Base-by-base conservation (phyloP, 2,113 vertebrate species). In the Lophochroa leadbeateri region DNA sequence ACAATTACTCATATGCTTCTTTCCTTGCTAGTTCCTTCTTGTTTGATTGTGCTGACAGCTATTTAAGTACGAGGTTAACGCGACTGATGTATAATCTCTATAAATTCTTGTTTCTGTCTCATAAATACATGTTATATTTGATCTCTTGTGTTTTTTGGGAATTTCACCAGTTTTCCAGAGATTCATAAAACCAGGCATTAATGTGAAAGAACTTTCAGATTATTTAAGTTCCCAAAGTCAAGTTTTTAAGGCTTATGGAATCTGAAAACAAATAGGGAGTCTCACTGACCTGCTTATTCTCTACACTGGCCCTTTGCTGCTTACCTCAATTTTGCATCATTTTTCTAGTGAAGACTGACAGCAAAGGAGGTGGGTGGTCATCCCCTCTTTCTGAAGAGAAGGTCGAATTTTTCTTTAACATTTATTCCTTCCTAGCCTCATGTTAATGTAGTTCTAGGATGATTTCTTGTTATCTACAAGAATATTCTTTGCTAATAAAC, bases 361-460 rank as follows among this genome's bases (percentile, higher is more conserved):
- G 28, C 28, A 33, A 84, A 58, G 21, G 9, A 13, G 7, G 3
- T 4, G 35, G 24, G 46, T 50, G 44, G 17, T 9, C 20, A 68
- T n/a, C 7, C 21, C 58, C 16, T 61, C 8, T 33, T 24, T 85
- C 8, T 21, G 14, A 60, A 79, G 11, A 79, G 23, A 7, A 33
- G 9, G 13, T 9, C 10, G 72, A 21, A 3, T 13, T 53, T 47
- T 17, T 6, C 37, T 5, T 63, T 39, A 17, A 9, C 23, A 58
- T 4, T 21, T 53, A 52, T 61, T 65, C 21, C 70, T 39, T 60
- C 55, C 39, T 49, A 16, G 7, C 4, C 17, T 64, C 7, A 20
- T 0, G 0, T 13, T 87, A n/a, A 4, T 43, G 25, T 46, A 27
- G 14, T 77, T 82, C 39, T 49, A 46, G 11, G 18, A 50, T 44